Conservation (phyloP, 2,888 invertebrate species). For the Nomada hirtipes region DNA sequence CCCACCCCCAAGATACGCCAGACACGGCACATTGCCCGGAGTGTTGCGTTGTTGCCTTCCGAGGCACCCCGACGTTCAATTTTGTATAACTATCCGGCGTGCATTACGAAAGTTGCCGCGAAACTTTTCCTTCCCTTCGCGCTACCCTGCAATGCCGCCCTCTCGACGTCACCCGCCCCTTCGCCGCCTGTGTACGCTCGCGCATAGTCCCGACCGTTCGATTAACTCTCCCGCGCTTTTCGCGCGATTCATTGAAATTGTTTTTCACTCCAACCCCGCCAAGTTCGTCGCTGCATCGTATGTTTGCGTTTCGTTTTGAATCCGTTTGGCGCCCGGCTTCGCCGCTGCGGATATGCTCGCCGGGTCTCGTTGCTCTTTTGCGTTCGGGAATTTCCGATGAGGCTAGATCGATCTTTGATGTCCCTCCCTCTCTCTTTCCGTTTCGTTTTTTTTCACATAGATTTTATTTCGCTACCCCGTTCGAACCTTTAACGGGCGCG, state of each 20-base stretch:
- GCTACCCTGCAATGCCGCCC: conserved; percentile 50
- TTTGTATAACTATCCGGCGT: conserved; percentile 77
- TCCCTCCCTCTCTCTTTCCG: background rate
- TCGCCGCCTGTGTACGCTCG: conserved; percentile 20
- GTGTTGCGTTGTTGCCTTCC: conserved; percentile 75
- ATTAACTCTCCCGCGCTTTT: conserved; percentile 69
- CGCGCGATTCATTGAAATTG: conserved; percentile 68
- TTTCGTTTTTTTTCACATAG: background rate
- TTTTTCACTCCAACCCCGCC: conserved; percentile 56
- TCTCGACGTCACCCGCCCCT: conserved; percentile 9
- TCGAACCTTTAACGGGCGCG: background rate
- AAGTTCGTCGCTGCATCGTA: conserved; percentile 21
- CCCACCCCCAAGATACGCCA: conserved; percentile 51
- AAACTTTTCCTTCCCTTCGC: conserved; percentile 68
- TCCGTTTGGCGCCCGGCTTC: conserved; percentile 44
- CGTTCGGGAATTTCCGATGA: background rate
- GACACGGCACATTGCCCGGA: conserved; percentile 76
- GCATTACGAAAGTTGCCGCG: conserved; percentile 74
- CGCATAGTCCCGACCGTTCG: conserved; percentile 57
- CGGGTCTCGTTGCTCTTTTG: background rate
- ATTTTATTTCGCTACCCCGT: background rate
- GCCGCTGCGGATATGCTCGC: background rate
- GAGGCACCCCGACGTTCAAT: conserved; percentile 77
- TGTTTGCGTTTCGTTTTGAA: conserved; percentile 37
- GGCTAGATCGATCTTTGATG: background rate